Base-by-base conservation (phyloP, 1,140 invertebrate genomes). In the Ceratosolen solmsi region DNA sequence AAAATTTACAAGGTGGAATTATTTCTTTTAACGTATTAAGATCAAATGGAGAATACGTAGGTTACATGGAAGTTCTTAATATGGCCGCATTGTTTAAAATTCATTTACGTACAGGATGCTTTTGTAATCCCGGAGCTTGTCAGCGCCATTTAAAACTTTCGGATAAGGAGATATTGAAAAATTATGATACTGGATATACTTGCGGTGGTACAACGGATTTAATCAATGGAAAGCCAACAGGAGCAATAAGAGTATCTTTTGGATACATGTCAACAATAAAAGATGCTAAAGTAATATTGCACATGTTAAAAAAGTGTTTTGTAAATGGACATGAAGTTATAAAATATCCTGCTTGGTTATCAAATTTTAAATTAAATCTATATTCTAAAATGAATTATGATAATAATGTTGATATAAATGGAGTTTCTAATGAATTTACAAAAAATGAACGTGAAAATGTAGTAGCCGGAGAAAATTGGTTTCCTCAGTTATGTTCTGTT, bases 51-150 rank as follows among this genome's bases (percentile, higher is more conserved):
- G 92, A 94, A 65, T 96, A 94, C 89, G 93, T 99, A 84, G 98
- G 98, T 74, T 99, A 96, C 92, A 93, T 95, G 79, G 96, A 98
- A 93, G 96, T 99, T 30, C 93, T 97, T 79, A 96, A 97, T 85
- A 95, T 99, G 91, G 96, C 97, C 0, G 95, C 96, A 83, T 88
- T 98, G 30, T 95, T 97, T 88, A 95, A 96, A 80, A 96, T 99
- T 76, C 95, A 96, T 86, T 87, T 99, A 25, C 93, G 98, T 85
- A 98, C 97, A 3, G 98, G 98, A 0, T 99, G 98, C 89, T 98
- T 99, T 89, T 99, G 98, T 89, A 99, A 99, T 92, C 96, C 98
- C 9, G 98, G 98, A 27, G 96, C 98, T 9, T 99, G 98, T 91
- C 96, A 98, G 90, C 92, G 94, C 51, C 95, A 96, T 88, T 92